A percentile compares a stretch with the other conserved stretches of the same genome.
Conservation (phyloP, 2,888 invertebrate species). For the Gibbula magus region DNA sequence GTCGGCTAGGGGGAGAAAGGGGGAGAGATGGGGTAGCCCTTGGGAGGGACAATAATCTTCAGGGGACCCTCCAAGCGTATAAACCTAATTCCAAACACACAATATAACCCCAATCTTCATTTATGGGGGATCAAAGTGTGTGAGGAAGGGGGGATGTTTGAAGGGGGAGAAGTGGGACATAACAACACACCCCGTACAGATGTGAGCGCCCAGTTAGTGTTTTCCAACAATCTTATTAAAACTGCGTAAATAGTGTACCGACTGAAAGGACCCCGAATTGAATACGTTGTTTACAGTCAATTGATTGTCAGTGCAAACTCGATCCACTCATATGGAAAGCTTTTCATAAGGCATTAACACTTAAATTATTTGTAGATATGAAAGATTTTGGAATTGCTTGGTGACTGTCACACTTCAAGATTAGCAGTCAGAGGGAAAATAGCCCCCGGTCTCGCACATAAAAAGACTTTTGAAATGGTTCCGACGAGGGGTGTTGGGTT, state of each 20-base stretch:
- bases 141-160: no score
- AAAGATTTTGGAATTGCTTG: slow-evolving; percentile 17
- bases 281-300: background rate
- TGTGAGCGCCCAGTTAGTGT: background rate
- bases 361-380: slow-evolving; percentile 14
- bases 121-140: background rate
- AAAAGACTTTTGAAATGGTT: background rate
- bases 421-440: background rate
- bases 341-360: background rate
- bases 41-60: background rate
- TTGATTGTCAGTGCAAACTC: background rate
- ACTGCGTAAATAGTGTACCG: slow-evolving; percentile 10
- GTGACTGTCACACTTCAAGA: background rate
- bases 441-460: background rate
- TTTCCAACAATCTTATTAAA: slow-evolving; percentile 19
- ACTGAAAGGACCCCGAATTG: background rate
- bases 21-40: background rate
- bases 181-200: background rate
- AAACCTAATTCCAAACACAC: background rate
- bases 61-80: background rate
- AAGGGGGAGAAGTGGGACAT: background rate
- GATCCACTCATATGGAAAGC: background rate
- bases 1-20: background rate
- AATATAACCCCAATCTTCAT: background rate
- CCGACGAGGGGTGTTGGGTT: background rate